phyloP scores from a whole-genome alignment of 2,888 invertebrate genomes.

The Ennomos fuscantarius region DNA sequence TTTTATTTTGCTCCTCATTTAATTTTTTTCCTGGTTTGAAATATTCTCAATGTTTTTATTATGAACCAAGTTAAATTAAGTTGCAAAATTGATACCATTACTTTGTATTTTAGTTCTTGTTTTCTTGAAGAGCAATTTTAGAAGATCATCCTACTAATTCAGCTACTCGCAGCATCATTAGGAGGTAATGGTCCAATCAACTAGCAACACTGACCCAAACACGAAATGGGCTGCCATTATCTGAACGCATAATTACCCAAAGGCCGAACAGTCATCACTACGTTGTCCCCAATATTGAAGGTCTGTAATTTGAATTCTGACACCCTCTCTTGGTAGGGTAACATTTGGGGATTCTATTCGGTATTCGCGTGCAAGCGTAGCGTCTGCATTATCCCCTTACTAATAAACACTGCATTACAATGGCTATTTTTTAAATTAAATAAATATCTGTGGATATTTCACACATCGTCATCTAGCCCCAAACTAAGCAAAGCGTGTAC shows the following conservation, averaged over 20 bases:
- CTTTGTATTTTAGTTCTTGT: too few relatives aligned
- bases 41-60: too few relatives aligned
- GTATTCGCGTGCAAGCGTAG: too few relatives aligned
- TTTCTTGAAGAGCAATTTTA: neutral
- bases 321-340: neutral
- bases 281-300: slow-evolving; percentile 6
- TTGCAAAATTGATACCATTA: too few relatives aligned
- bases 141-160: neutral
- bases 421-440: neutral
- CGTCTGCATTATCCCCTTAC: too few relatives aligned
- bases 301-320: slow-evolving; percentile 15
- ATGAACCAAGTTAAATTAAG: too few relatives aligned
- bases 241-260: slow-evolving; percentile 27
- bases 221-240: slow-evolving; percentile 22
- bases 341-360: neutral
- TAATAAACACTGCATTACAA: too few relatives aligned
- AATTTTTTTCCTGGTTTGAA: too few relatives aligned
- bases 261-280: slow-evolving; percentile 19
- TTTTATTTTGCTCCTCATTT: too few relatives aligned
- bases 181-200: slow-evolving; percentile 22
- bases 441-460: too few relatives aligned
- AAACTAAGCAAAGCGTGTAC: too few relatives aligned
- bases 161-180: slow-evolving; percentile 8
- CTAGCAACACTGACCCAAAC: slow-evolving; percentile 17
- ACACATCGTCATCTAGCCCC: too few relatives aligned